Conservation (phyloP, 2,113 vertebrate species). For the Oophaga pumilio region DNA sequence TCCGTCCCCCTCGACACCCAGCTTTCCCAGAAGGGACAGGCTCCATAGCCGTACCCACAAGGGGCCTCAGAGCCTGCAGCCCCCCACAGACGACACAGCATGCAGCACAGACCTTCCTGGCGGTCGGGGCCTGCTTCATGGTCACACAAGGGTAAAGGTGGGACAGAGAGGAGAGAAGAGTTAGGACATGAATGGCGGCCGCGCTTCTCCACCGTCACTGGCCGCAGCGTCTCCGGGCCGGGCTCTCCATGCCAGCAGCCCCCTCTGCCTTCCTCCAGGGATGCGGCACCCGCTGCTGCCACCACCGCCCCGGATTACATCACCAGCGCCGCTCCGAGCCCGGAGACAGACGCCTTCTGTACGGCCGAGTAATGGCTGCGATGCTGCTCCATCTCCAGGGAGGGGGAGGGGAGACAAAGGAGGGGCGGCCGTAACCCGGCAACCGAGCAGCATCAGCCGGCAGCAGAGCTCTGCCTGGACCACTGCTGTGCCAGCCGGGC, state of each 20-base stretch:
- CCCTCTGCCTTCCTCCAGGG: not conserved
- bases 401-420: not conserved
- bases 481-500: not conserved
- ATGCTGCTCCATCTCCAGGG: not conserved
- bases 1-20: not conserved
- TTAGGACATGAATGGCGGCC: conserved; percentile 46
- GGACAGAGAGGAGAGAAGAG: conserved; percentile 6
- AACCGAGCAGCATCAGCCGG: conserved; percentile 45
- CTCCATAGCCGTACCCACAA: too few relatives aligned
- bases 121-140: conserved; percentile 51
- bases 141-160: conserved; percentile 24
- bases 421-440: conserved; percentile 30
- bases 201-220: not conserved
- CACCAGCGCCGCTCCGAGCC: not conserved
- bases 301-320: not conserved
- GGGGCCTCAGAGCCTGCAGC: too few relatives aligned
- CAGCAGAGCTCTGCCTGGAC: not conserved
- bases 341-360: not conserved
- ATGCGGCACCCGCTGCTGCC: not conserved
- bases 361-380: conserved; percentile 3
- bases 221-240: too few relatives aligned
- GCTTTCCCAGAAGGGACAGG: not conserved
- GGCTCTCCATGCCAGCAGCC: not conserved
- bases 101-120: conserved; percentile 36
- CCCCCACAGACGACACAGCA: too few relatives aligned